phyloP scores from a whole-genome alignment of 2,888 invertebrate genomes.

The Noctua pronuba region DNA sequence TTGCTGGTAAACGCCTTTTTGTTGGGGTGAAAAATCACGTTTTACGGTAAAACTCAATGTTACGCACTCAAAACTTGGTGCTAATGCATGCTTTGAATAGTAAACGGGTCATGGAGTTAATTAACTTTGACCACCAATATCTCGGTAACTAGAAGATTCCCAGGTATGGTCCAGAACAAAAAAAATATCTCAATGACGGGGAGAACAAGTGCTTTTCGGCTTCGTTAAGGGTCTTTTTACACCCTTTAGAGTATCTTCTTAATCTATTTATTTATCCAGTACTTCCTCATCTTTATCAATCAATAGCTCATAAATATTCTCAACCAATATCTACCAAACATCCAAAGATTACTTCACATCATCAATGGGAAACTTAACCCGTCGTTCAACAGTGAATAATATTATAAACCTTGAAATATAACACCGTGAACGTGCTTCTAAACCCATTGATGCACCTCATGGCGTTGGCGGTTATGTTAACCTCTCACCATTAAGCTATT shows the following conservation, averaged over 20 bases:
- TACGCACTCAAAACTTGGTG: too few relatives aligned
- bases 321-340: neutral
- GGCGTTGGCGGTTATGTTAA: constrained; percentile 15
- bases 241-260: neutral
- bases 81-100: too few relatives aligned
- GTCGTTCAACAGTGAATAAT: constrained; percentile 40
- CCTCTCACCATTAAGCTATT: constrained; percentile 34
- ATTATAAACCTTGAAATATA: constrained; percentile 33
- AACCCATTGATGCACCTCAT: constrained; percentile 45
- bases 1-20: too few relatives aligned
- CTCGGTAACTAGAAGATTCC: too few relatives aligned
- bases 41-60: too few relatives aligned
- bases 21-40: too few relatives aligned
- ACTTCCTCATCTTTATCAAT: neutral
- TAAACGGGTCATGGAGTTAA: too few relatives aligned
- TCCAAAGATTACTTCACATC: neutral
- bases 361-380: constrained; percentile 20
- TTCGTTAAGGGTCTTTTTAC: too few relatives aligned
- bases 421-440: constrained; percentile 37
- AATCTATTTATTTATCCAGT: neutral
- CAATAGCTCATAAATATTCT: neutral
- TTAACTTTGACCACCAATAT: too few relatives aligned
- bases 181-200: too few relatives aligned
- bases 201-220: too few relatives aligned
- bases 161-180: too few relatives aligned